Percentiles rank a stretch among this genome's conserved stretches.
Evolutionary conservation across 1,140 invertebrate species (phyloP).

Genomic region (Idris sp.): DNA sequence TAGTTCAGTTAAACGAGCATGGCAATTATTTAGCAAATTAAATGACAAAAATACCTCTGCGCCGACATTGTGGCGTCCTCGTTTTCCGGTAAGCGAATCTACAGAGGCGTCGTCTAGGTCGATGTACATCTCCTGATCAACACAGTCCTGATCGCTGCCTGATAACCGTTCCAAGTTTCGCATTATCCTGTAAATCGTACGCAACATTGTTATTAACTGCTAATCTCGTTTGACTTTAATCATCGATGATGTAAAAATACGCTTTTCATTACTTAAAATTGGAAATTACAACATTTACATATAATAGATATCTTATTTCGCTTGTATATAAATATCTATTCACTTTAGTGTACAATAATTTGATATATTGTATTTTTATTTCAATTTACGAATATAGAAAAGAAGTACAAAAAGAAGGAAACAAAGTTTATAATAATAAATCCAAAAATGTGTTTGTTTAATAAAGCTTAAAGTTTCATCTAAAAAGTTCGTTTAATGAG

Average conservation of each 20-base stretch:
- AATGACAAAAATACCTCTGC: slow-evolving; percentile 68
- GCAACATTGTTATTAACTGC: slow-evolving; percentile 16
- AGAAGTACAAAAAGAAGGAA: too few relatives aligned
- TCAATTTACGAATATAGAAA: too few relatives aligned
- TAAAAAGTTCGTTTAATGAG: too few relatives aligned
- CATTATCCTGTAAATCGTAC: slow-evolving; percentile 72
- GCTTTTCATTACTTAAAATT: slow-evolving; percentile 6
- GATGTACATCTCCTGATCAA: slow-evolving; percentile 78
- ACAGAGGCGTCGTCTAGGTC: slow-evolving; percentile 77
- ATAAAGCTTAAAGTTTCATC: too few relatives aligned
- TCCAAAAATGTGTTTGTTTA: too few relatives aligned
- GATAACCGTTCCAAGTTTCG: slow-evolving; percentile 77
- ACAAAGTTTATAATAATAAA: too few relatives aligned
- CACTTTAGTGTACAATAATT: background rate
- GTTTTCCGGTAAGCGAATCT: slow-evolving; percentile 77
- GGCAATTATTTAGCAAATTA: slow-evolving; percentile 51
- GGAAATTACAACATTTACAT: background rate
- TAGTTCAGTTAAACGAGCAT: slow-evolving; percentile 30
- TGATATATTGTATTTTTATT: too few relatives aligned
- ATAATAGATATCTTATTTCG: background rate
- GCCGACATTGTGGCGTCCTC: slow-evolving; percentile 74
- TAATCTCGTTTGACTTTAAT: slow-evolving; percentile 5
- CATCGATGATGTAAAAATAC: slow-evolving; percentile 2
- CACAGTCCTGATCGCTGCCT: slow-evolving; percentile 76
- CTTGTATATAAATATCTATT: background rate